Conservation (phyloP, 2,113 vertebrate genomes). For the Monopterus albus region DNA sequence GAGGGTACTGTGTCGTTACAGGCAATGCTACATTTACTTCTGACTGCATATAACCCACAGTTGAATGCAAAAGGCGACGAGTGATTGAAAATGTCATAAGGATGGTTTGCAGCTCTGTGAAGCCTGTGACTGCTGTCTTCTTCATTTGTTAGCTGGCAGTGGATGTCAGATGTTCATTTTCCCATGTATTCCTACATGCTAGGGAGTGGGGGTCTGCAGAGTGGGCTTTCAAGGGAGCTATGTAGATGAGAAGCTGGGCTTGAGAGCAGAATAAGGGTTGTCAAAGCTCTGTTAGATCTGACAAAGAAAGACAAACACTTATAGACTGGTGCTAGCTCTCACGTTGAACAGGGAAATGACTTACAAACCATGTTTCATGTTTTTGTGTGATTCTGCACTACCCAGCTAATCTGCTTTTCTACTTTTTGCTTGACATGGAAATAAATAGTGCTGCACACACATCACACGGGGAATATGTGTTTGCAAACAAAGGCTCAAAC, state of each 20-base stretch:
- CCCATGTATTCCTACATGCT: constrained; percentile 77
- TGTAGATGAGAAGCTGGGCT: constrained; percentile 58
- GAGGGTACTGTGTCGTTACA: constrained; percentile 50
- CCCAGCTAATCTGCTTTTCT: constrained; percentile 51
- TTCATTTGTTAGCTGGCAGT: constrained; percentile 52
- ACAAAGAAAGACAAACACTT: constrained; percentile 50
- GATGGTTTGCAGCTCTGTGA: constrained; percentile 31
- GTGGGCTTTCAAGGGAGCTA: constrained; percentile 67
- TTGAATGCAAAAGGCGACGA: constrained; percentile 46
- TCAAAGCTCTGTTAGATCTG: constrained; percentile 66
- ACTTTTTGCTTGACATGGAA: constrained; percentile 61
- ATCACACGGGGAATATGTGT: constrained; percentile 3
- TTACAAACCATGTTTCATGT: constrained; percentile 52
- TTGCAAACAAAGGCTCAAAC: constrained; percentile 8
- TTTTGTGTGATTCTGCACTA: constrained; percentile 5
- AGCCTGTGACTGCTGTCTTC: constrained; percentile 35
- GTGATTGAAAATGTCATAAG: constrained; percentile 56
- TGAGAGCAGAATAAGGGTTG: constrained; percentile 72
- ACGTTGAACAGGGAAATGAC: constrained; percentile 39
- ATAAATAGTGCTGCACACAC: constrained; percentile 53
- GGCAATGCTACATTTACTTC: constrained; percentile 69
- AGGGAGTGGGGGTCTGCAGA: constrained; percentile 45
- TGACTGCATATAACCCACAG: constrained; percentile 36
- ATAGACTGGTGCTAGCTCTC: constrained; percentile 37
- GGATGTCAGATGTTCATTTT: constrained; percentile 71